These are phyloP conservation scores for Callimorpha dominula DNA, from an alignment of 2,888 invertebrate genomes.

Conservation along the genomic window DNA sequence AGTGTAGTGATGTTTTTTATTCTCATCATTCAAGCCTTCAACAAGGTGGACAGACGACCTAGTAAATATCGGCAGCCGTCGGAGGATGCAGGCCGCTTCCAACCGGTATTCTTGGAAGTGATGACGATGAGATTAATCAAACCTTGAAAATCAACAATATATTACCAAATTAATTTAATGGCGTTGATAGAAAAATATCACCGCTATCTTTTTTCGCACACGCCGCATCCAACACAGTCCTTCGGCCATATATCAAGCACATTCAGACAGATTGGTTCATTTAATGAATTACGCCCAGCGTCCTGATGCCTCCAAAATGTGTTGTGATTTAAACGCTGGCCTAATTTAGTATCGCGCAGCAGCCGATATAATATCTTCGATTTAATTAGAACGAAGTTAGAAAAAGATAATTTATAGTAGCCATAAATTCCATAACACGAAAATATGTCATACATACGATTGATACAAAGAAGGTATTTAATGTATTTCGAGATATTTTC, in stretches of 20 bases:
- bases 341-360: slow-evolving; percentile 53
- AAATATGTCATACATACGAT: no score
- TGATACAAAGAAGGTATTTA: no score
- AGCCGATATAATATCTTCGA: slow-evolving; percentile 32
- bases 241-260: slow-evolving; percentile 74
- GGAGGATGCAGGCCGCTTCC: no score
- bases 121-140: no score
- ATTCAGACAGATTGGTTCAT: slow-evolving; percentile 73
- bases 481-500: no score
- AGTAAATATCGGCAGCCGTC: no score
- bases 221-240: slow-evolving; percentile 53
- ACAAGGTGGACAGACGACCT: no score
- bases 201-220: slow-evolving; percentile 40
- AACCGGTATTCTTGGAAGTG: no score
- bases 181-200: not conserved
- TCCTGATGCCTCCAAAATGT: slow-evolving; percentile 67
- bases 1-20: no score
- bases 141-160: not conserved
- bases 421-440: no score
- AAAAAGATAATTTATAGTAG: no score
- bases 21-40: no score
- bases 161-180: not conserved
- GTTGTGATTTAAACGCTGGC: slow-evolving; percentile 69
- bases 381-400: slow-evolving; percentile 17
- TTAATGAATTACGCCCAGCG: slow-evolving; percentile 79